Evolutionary conservation across 2,113 vertebrate species (phyloP).

Genomic region (Gasterosteus nipponicus): DNA sequence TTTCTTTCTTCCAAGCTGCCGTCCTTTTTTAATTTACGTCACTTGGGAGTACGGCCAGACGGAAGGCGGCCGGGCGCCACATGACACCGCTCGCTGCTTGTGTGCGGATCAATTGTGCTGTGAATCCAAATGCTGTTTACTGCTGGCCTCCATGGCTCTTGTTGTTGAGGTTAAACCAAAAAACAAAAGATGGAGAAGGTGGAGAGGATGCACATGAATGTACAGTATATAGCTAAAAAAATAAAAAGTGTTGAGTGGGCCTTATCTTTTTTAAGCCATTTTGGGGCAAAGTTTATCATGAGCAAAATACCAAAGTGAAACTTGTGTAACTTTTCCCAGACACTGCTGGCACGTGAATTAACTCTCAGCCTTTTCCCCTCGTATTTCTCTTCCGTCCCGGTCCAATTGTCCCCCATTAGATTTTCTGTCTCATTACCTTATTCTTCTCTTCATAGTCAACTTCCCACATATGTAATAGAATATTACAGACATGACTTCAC

Average conservation of each 20-base stretch:
- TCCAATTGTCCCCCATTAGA: neutral
- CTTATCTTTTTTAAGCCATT: neutral
- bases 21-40: slow-evolving; percentile 28
- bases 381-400: neutral
- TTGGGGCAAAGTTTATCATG: neutral
- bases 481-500: slow-evolving; percentile 38
- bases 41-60: neutral
- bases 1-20: neutral
- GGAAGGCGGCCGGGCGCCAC: neutral
- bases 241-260: neutral
- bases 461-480: neutral
- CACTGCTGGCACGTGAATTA: slow-evolving; percentile 7
- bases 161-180: neutral
- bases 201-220: neutral
- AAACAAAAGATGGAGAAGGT: neutral
- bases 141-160: neutral
- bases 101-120: neutral
- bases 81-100: neutral
- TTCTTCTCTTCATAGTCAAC: neutral
- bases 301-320: slow-evolving; percentile 9
- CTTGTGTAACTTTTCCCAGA: neutral
- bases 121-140: slow-evolving; percentile 10
- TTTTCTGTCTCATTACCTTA: neutral
- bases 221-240: neutral
- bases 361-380: neutral